Evolutionary conservation across 2,797 vertebrate genomes (phyloP), one percentile per base, ranked within the genome.

Genomic region (Arnoldichthys spilopterus): DNA sequence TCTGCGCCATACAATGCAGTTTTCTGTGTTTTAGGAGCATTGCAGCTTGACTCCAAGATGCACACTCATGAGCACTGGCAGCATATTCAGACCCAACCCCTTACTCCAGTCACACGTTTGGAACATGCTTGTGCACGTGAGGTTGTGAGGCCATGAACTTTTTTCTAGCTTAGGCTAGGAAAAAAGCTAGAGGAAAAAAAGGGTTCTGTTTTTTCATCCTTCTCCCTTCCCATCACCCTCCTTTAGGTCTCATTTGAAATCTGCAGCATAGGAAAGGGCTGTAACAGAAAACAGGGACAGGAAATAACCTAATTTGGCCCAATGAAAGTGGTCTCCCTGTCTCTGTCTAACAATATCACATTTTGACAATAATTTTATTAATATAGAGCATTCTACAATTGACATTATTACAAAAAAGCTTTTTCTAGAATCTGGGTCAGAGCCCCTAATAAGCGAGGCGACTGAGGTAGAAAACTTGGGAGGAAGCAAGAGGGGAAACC

Each of bases 231-330:
- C 1, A 26, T 61, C 62, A 32, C 80, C 64, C 51, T 73, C 53
- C 5, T 63, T 53, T 70, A 75, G 83, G 81, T 58, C 40, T 72
- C 45, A 28, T 76, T 40, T 51, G 28, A 73, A 62, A 16, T 26
- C 26, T 34, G 22, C 67, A 59, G 58, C 49, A 26, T 63, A 59
- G 62, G 15, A 49, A 43, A 84, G 70, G 54, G 59, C 45, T 70
- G 20, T 80, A 83, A 87, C 71, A 83, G 24, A 69, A 72, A 86
- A 78, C 62, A 85, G 75, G 81, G 51, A 76, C 56, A 87, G 82
- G 76, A 85, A 86, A 89, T 86, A 18, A 84, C 81, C 83, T 84
- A 81, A 85, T 81, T 73, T 78, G 51, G 28, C 73, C 69, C 66
- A 72, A 34, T 59, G 49, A 49, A 59, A 24, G 7, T 13, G 34